phyloP scores from a whole-genome alignment of 1,140 invertebrate species.

The Zaprionus gabonicus region DNA sequence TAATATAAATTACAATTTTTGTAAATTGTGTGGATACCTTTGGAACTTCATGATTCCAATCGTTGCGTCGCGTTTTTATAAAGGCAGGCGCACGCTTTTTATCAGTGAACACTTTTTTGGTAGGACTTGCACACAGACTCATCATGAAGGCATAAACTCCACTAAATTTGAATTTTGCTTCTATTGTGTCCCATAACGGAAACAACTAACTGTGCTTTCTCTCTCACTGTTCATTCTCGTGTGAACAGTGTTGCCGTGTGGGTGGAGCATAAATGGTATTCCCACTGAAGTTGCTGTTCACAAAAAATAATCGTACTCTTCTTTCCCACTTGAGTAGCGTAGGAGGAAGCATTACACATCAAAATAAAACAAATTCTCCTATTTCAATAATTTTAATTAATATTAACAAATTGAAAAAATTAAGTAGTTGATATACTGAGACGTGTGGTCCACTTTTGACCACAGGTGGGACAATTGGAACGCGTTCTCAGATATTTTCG shows the following conservation, averaged over 20 bases:
- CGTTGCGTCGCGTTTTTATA: slow-evolving; percentile 56
- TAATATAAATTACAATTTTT: neutral
- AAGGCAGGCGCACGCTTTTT: slow-evolving; percentile 51
- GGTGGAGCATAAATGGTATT: neutral
- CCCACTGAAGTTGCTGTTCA: neutral
- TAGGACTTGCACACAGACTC: slow-evolving; percentile 64
- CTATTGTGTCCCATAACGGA: neutral
- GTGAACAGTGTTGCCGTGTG: neutral
- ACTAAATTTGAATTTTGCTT: slow-evolving; percentile 18
- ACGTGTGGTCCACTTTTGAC: slow-evolving; percentile 50
- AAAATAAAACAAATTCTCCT: no score
- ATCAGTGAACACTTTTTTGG: slow-evolving; percentile 50
- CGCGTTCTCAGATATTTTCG: slow-evolving; percentile 60
- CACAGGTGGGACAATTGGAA: slow-evolving; percentile 62
- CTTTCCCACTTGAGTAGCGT: no score
- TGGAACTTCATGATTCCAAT: slow-evolving; percentile 53
- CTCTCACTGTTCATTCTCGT: slow-evolving; percentile 4
- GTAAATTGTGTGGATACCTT: slow-evolving; percentile 38
- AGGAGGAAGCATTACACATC: no score
- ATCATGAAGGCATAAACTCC: slow-evolving; percentile 48
- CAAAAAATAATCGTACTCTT: neutral
- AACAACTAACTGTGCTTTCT: slow-evolving; percentile 14
- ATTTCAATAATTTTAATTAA: neutral
- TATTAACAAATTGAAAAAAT: neutral
- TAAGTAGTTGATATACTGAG: slow-evolving; percentile 15